These are phyloP conservation scores for Drosophila formosana DNA, from an alignment of 2,888 invertebrate genomes.

Conservation along the genomic window DNA sequence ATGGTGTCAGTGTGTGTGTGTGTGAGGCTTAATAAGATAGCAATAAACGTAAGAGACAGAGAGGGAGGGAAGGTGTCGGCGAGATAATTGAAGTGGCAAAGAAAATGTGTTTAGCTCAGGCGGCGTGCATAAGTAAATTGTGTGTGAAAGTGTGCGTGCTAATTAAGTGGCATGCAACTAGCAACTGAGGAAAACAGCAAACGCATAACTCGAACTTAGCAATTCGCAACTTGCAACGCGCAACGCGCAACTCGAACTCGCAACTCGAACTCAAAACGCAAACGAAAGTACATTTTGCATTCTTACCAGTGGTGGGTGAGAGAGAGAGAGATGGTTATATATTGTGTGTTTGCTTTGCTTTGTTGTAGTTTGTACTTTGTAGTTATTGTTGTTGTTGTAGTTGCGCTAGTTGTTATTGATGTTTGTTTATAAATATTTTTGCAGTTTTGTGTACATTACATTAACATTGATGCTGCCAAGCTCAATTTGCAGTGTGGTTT, in stretches of 20 bases:
- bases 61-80: neutral
- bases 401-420: conserved; percentile 36
- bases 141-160: conserved; percentile 37
- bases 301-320: conserved; percentile 65
- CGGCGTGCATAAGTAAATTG: conserved; percentile 45
- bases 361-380: conserved; percentile 14
- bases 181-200: conserved; percentile 4
- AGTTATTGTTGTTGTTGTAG: conserved; percentile 11
- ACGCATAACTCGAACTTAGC: neutral
- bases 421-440: conserved; percentile 43
- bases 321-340: conserved; percentile 54
- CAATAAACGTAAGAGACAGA: conserved; percentile 6
- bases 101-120: conserved; percentile 34
- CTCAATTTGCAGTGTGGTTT: conserved; percentile 68
- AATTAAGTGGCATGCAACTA: conserved; percentile 60
- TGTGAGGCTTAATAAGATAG: conserved; percentile 40
- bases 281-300: conserved; percentile 71
- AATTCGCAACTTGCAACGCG: neutral
- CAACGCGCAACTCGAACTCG: conserved; percentile 15
- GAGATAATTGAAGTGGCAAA: conserved; percentile 11
- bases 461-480: conserved; percentile 56
- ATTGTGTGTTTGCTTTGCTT: conserved; percentile 44
- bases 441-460: conserved; percentile 50
- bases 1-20: conserved; percentile 14
- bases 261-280: conserved; percentile 47